Evolutionary conservation across 2,113 vertebrate genomes (phyloP), one percentile per base, ranked within the genome.

Genomic region (Paramormyrops kingsleyae): DNA sequence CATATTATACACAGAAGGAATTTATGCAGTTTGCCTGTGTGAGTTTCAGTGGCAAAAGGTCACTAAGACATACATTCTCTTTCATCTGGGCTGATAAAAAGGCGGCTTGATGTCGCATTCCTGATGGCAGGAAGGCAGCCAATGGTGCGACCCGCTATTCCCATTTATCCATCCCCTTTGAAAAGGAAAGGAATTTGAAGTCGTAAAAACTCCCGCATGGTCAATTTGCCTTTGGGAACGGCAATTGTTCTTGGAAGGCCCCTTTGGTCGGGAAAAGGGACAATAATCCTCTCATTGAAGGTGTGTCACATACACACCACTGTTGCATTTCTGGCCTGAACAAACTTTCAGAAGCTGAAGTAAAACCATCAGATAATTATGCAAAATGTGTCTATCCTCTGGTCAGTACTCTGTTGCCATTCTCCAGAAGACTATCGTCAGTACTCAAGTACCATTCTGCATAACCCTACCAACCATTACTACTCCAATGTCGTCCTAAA

Each of bases 141-240:
- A 27, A 31, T 31, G 49, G 85, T 13, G 27, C 1, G 39, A 9
- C 87, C 50, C 89, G 90, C 86, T 49, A 91, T 88, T 88, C 91
- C 50, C 66, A 93, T 92, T 88, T 90, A 91, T 92, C 88, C 53
- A 39, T 84, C 4, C 74, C 83, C 89, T 92, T 92, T 91, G 90
- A 92, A 93, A 92, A 89, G 80, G 89, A 90, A 90, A 91, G 66
- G 91, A 93, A 92, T 92, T 91, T 89, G 62, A 92, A 91, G 92
- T 92, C 90, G 91, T 92, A 93, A 93, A 92, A 91, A 50, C 90
- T 83, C 88, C 87, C 88, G 83, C 90, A 92, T 89, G 90, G 89
- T 91, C 90, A 89, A 92, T 92, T 92, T 89, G 90, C 91, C 90
- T 88, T 31, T 88, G 56, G 87, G 87, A 88, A 62, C 8, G 4